phyloP scores from a whole-genome alignment of 2,113 vertebrate genomes.

The Phylloscopus trochiloides region DNA sequence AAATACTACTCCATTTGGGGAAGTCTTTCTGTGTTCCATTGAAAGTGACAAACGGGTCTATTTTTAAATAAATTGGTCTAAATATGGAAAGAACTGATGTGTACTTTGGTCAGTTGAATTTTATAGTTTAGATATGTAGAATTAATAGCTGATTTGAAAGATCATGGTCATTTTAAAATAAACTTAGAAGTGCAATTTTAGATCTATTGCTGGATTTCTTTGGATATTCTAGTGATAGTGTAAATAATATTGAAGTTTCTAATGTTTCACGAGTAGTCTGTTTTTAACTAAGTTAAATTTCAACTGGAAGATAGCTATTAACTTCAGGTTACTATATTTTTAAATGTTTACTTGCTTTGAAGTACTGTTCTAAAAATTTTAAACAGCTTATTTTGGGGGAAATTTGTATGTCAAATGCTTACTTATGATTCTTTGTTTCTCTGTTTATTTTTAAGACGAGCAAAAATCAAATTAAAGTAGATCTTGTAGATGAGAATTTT shows the following conservation, averaged over 20 bases:
- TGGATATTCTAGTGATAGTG: background rate
- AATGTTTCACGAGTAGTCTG: background rate
- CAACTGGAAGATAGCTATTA: background rate
- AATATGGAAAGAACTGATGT: background rate
- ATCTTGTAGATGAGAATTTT: conserved; percentile 99
- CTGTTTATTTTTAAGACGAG: conserved; percentile 88
- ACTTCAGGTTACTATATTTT: background rate
- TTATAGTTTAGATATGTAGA: background rate
- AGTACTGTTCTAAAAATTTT: background rate
- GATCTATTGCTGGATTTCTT: background rate
- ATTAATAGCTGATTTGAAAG: background rate
- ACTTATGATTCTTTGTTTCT: conserved; percentile 70
- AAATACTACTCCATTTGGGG: background rate
- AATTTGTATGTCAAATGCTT: conserved; percentile 18
- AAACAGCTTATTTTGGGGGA: background rate
- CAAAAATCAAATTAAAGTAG: conserved; percentile 99
- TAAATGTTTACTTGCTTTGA: background rate
- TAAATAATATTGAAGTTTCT: background rate
- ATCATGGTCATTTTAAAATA: background rate
- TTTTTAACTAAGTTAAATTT: background rate
- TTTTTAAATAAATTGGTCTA: background rate
- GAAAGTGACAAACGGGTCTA: background rate
- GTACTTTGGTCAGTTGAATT: background rate
- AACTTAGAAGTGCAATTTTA: background rate
- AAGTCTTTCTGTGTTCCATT: background rate